Evolutionary conservation across 1,140 invertebrate genomes (phyloP).

Genomic region (Hyposmocoma kahamanoa): DNA sequence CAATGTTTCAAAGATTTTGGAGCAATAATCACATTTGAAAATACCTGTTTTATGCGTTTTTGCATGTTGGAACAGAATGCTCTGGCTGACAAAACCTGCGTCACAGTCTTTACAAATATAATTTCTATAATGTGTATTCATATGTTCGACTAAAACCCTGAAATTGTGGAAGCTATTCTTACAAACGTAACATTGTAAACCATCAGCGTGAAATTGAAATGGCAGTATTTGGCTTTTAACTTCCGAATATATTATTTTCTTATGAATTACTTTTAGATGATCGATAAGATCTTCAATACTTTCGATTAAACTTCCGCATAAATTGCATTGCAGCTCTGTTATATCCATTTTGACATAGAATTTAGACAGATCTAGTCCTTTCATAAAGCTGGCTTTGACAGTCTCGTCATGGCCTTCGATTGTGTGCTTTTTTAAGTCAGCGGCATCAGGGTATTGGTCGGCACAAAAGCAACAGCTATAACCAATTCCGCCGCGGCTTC

Average conservation of each 20-base stretch:
- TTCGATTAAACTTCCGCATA: constrained; percentile 4
- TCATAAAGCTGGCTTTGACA: neutral
- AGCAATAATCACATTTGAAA: constrained; percentile 35
- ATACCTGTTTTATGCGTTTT: constrained; percentile 33
- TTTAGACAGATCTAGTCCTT: neutral
- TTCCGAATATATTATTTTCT: constrained; percentile 21
- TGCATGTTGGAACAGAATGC: constrained; percentile 24
- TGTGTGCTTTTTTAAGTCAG: constrained; percentile 21
- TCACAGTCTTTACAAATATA: constrained; percentile 41
- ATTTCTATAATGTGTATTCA: constrained; percentile 48
- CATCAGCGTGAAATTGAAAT: constrained; percentile 31
- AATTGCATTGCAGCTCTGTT: constrained; percentile 10
- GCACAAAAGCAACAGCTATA: constrained; percentile 21
- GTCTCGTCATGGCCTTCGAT: constrained; percentile 13
- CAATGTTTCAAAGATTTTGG: constrained; percentile 34
- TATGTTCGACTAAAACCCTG: constrained; percentile 40
- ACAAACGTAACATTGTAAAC: constrained; percentile 35
- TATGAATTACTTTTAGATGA: constrained; percentile 23
- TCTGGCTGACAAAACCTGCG: constrained; percentile 36
- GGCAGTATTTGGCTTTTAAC: constrained; percentile 31
- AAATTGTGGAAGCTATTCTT: constrained; percentile 37
- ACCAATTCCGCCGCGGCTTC: constrained; percentile 6
- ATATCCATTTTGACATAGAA: constrained; percentile 13
- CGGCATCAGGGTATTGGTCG: constrained; percentile 8
- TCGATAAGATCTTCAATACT: constrained; percentile 9